A percentile compares a stretch with the other conserved stretches of the same genome.
Evolutionary conservation across 1,140 invertebrate species (phyloP).

Genomic region (Leptonema lineaticorne): DNA sequence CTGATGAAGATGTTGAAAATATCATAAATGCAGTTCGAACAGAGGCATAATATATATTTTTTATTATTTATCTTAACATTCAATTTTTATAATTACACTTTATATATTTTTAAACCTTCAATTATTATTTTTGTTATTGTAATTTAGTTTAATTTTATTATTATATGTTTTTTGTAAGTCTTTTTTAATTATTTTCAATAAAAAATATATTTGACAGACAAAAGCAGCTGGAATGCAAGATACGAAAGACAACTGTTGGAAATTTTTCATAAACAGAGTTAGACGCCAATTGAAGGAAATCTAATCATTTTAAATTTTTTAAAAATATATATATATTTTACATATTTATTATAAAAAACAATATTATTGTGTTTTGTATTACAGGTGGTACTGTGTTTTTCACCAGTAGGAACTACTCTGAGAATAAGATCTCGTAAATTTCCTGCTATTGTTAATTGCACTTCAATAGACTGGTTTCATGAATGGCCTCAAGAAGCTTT

Average conservation of each 20-base stretch:
- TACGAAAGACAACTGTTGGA: conserved; percentile 92
- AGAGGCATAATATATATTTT: conserved; percentile 63
- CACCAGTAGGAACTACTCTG: conserved; percentile 84
- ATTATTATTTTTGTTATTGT: too few relatives aligned
- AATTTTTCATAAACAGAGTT: conserved; percentile 91
- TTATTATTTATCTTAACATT: neutral
- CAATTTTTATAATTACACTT: neutral
- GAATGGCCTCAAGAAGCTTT: conserved; percentile 93
- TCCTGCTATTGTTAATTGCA: conserved; percentile 92
- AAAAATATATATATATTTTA: conserved; percentile 6
- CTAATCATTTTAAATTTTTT: neutral
- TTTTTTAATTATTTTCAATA: conserved; percentile 1
- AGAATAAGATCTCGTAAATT: conserved; percentile 86
- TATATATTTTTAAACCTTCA: neutral
- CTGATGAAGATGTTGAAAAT: conserved; percentile 90
- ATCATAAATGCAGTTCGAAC: conserved; percentile 78
- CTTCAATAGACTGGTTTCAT: conserved; percentile 94
- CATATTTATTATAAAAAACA: neutral
- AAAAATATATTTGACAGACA: conserved; percentile 48
- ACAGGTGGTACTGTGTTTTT: conserved; percentile 84
- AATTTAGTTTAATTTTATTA: too few relatives aligned
- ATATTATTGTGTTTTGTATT: conserved; percentile 20
- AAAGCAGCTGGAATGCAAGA: conserved; percentile 80
- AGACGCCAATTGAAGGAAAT: conserved; percentile 64
- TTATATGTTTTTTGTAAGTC: too few relatives aligned